Base-by-base conservation (phyloP, 2,888 invertebrate genomes). In the Orchestes rusci region DNA sequence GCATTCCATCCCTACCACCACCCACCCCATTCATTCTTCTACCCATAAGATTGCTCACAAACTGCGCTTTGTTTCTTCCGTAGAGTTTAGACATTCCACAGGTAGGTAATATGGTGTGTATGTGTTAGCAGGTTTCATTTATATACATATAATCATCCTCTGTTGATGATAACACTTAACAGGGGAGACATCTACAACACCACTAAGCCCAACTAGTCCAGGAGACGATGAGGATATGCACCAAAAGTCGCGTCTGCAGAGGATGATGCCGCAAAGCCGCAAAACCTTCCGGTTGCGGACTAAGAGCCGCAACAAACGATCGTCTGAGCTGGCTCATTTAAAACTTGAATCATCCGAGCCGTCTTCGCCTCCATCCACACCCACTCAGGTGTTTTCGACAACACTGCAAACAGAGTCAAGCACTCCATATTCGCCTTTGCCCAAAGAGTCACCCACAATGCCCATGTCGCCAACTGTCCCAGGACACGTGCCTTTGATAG, bases 201-300 rank as follows among this genome's bases (percentile, higher is more conserved):
- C 86, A 0, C 67, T 85, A 46, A 86, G 86, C 31, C 87, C 87
- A 15, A 78, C 74, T 55, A 81, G 80, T 64, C 81, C 80, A 18
- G 76, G 71, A 28, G 79, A 79, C 56, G 79, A 79, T 56, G 79
- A 80, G 1, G 80, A 79, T 15, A 78, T 78, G 62, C 69, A 71
- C 63, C 67, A 73, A 67, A 71, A 76, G 62, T 82, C 84, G 20
- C 74, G 91, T 3, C 74, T 95, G 44, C 95, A 95, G 63, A 77
- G 95, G 15, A 84, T 92, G 41, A 94, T 92, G 70, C 93, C 91
- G 23, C 93, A 91, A 62, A 94, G 92, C 59, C 79, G 94, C 58
- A 93, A 91, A 70, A 94, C 94, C 0, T 95, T 95, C 70, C 80
- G 92, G 50, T 75, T 90, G 48, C 76, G 87, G 54, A 84, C 87